These are phyloP conservation scores for rabbit (Oryctolagus cuniculus) DNA, from an alignment of 2,113 vertebrate genomes.

Conservation along the genomic window DNA sequence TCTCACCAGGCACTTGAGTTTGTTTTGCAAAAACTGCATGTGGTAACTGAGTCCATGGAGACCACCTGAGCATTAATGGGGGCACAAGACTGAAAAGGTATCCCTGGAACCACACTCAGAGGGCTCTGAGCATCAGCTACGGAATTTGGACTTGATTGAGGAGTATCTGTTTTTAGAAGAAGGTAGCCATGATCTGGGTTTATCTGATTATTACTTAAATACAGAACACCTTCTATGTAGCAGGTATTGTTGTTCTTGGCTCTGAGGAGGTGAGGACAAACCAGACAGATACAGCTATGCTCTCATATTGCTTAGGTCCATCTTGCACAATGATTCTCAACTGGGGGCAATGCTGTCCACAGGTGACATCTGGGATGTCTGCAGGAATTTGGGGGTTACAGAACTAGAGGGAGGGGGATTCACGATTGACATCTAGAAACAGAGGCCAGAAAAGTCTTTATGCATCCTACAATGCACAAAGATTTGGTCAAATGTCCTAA, in stretches of 20 bases:
- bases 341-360: not conserved
- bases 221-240: not conserved
- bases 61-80: not conserved
- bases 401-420: not conserved
- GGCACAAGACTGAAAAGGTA: not conserved
- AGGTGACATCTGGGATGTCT: not conserved
- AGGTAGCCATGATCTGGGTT: not conserved
- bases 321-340: not conserved
- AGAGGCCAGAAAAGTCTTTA: not conserved
- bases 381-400: not conserved
- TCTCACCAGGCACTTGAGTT: not conserved
- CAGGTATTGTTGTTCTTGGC: not conserved
- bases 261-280: not conserved
- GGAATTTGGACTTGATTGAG: not conserved
- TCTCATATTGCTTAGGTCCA: not conserved
- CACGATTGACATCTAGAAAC: not conserved
- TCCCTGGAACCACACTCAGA: accelerated
- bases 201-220: slow-evolving; percentile 31
- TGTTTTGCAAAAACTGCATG: not conserved
- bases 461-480: not conserved
- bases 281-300: not conserved
- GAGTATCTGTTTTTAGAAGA: slow-evolving; percentile 40
- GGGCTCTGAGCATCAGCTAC: not conserved
- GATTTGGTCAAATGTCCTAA: not conserved
- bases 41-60: not conserved